phyloP scores from a whole-genome alignment of 2,888 invertebrate genomes.

The Ennomos erosarius region DNA sequence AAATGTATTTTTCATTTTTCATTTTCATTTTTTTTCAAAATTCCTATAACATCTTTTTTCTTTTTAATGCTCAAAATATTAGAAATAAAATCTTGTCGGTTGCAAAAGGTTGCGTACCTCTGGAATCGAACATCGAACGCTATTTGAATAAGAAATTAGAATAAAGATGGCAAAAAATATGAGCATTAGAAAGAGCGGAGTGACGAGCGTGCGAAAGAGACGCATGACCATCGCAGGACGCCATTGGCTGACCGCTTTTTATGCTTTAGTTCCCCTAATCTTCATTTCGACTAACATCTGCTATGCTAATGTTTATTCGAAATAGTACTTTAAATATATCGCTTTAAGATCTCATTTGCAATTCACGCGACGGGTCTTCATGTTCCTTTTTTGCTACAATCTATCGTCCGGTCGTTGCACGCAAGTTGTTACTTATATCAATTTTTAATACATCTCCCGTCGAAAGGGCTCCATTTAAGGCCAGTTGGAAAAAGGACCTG shows the following conservation, averaged over 20 bases:
- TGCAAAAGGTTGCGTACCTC: conserved; percentile 72
- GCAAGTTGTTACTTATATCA: conserved; percentile 75
- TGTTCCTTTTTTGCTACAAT: conserved; percentile 64
- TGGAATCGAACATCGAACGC: conserved; percentile 72
- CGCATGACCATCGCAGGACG: conserved; percentile 53
- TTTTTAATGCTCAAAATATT: conserved; percentile 14
- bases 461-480: conserved; percentile 74
- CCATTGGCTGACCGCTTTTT: conserved; percentile 83
- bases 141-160: conserved; percentile 83
- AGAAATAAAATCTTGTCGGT: conserved; percentile 35
- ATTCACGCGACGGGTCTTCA: conserved; percentile 56
- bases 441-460: conserved; percentile 78
- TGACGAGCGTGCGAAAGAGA: conserved; percentile 64
- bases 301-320: conserved; percentile 77
- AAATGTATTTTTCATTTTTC: no score
- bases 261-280: conserved; percentile 85
- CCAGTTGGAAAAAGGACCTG: conserved; percentile 59
- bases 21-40: no score
- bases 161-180: conserved; percentile 82
- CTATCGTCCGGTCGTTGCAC: conserved; percentile 72
- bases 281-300: conserved; percentile 83
- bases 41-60: conserved; percentile 14
- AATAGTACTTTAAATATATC: conserved; percentile 78
- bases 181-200: conserved; percentile 79
- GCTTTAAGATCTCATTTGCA: conserved; percentile 74